Percentiles rank a stretch among this genome's conserved stretches.
Evolutionary conservation across 2,113 vertebrate species (phyloP).

Genomic region (Dipodomys ordii): DNA sequence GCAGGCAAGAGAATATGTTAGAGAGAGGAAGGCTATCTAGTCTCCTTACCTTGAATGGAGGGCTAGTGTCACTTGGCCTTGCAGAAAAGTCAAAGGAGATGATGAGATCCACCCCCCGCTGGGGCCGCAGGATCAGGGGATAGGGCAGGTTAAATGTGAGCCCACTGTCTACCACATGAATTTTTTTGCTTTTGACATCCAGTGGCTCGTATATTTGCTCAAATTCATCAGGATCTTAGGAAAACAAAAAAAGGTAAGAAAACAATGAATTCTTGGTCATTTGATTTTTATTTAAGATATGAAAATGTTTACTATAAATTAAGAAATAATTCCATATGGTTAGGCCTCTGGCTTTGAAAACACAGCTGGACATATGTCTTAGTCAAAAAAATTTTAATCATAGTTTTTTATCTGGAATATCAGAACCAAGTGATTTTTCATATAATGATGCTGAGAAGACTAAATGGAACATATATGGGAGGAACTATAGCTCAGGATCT

Average conservation of each 20-base stretch:
- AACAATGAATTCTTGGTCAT: neutral
- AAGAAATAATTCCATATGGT: neutral
- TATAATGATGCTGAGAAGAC: neutral
- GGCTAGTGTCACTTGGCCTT: conserved; percentile 96
- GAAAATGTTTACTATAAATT: neutral
- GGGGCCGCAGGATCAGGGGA: conserved; percentile 94
- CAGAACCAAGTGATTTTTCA: neutral
- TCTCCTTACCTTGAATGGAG: conserved; percentile 95
- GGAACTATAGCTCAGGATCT: neutral
- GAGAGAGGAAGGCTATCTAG: neutral
- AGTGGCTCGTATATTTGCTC: conserved; percentile 97
- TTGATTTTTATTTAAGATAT: neutral
- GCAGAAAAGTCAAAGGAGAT: conserved; percentile 99
- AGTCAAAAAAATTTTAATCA: neutral
- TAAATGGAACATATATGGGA: neutral
- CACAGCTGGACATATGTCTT: neutral
- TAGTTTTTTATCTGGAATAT: neutral
- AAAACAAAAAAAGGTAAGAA: neutral
- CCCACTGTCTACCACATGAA: conserved; percentile 98
- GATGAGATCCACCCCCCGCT: conserved; percentile 95
- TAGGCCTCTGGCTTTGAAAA: neutral
- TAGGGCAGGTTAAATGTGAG: conserved; percentile 97
- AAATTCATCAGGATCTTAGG: conserved; percentile 96
- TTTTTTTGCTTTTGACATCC: conserved; percentile 99
- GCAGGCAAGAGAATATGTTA: neutral